Percentiles rank a stretch among this genome's conserved stretches.
Conservation (phyloP, 2,888 invertebrate genomes). For the Abrostola tripartita region DNA sequence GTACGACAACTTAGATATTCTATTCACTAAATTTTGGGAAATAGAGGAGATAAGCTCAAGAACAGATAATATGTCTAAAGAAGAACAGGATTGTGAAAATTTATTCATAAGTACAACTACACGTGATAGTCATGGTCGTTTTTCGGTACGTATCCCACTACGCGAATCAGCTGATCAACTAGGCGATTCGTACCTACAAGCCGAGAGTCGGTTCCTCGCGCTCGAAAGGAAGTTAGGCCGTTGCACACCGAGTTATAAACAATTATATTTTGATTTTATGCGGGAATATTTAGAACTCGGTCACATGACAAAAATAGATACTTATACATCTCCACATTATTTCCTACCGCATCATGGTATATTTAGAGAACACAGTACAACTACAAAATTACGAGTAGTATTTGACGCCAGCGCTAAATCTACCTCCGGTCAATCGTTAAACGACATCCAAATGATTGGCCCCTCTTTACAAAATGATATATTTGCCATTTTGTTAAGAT, state of each 20-base stretch:
- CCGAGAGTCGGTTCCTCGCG: constrained; percentile 1
- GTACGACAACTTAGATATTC: constrained; percentile 13
- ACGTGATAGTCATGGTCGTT: neutral
- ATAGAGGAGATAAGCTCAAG: constrained; percentile 22
- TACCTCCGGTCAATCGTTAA: neutral
- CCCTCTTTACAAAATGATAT: neutral
- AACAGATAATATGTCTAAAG: neutral
- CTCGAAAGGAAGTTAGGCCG: neutral
- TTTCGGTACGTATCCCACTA: neutral
- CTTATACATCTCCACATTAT: neutral
- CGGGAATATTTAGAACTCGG: neutral
- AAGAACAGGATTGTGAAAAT: neutral
- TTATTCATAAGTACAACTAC: neutral
- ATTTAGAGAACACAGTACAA: neutral
- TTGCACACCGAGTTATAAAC: neutral
- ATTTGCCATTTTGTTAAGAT: neutral
- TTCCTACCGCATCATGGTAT: neutral
- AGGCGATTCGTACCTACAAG: neutral
- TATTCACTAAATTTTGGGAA: constrained; percentile 31
- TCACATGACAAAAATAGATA: neutral
- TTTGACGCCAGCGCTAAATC: constrained; percentile 1
- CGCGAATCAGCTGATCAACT: neutral
- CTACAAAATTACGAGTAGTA: neutral
- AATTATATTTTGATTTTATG: neutral
- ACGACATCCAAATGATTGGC: neutral